phyloP scores from a whole-genome alignment of 2,797 vertebrate genomes.

The Cephalopachus bancanus region DNA sequence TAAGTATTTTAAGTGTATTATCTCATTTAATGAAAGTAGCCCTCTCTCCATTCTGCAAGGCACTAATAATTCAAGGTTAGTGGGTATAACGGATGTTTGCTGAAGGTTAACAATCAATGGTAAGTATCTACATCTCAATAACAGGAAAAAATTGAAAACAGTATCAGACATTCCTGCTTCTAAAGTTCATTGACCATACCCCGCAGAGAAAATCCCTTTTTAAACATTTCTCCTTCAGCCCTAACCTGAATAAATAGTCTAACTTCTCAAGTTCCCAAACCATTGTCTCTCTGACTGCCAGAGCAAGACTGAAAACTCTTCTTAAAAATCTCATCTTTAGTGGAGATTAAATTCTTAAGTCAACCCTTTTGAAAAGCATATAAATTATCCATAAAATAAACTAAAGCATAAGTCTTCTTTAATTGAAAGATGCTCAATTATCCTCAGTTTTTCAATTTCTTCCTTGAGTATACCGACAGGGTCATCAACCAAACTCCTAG shows the following conservation, averaged over 20 bases:
- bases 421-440: not conserved
- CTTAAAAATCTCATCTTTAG: constrained; percentile 15
- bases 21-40: constrained; percentile 18
- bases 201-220: not conserved
- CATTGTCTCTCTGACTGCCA: constrained; percentile 20
- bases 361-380: not conserved
- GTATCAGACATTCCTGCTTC: not conserved
- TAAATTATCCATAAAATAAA: not conserved
- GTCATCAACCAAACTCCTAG: not conserved
- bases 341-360: constrained; percentile 49
- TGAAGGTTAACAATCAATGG: not conserved
- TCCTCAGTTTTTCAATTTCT: constrained; percentile 24
- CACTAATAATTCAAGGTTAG: not conserved
- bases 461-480: constrained; percentile 13
- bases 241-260: not conserved
- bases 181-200: not conserved
- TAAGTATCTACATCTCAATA: not conserved
- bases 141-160: not conserved
- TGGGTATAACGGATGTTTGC: not conserved
- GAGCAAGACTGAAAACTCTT: constrained; percentile 34
- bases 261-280: not conserved
- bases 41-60: not conserved
- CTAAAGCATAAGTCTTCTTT: not conserved
- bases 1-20: not conserved
- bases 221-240: not conserved